Conservation (phyloP, 2,888 invertebrate genomes). For the Cosmorhoe ocellata region DNA sequence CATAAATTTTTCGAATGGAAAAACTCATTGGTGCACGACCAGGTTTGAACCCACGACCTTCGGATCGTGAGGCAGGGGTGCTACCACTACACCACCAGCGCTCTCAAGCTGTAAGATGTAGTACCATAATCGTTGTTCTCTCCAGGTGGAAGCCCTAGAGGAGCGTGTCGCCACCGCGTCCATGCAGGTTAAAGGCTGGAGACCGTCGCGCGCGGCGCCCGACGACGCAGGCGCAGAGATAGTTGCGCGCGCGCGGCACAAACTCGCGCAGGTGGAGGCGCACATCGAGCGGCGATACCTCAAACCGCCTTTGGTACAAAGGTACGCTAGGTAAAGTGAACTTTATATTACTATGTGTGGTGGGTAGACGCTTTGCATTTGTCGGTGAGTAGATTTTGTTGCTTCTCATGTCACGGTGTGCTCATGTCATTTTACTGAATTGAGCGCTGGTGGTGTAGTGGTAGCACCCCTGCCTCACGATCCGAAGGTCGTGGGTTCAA, state of each 20-base stretch:
- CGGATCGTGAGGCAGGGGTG: too few relatives aligned
- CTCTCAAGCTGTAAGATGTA: too few relatives aligned
- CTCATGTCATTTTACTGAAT: too few relatives aligned
- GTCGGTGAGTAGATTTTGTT: background rate
- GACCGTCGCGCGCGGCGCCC: constrained; percentile 77
- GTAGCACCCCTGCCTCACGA: too few relatives aligned
- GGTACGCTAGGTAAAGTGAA: constrained; percentile 72
- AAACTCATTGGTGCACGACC: too few relatives aligned
- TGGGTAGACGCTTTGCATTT: constrained; percentile 23
- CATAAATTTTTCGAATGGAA: too few relatives aligned
- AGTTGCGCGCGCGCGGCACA: constrained; percentile 84
- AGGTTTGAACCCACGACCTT: too few relatives aligned
- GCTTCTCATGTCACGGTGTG: too few relatives aligned
- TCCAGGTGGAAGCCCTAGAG: constrained; percentile 90
- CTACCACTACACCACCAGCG: too few relatives aligned
- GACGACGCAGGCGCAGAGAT: constrained; percentile 81
- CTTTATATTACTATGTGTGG: constrained; percentile 23
- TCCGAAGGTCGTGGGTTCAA: too few relatives aligned
- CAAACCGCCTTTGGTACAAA: constrained; percentile 92
- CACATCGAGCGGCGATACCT: constrained; percentile 96
- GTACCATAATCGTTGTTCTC: background rate
- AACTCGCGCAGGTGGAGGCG: constrained; percentile 91
- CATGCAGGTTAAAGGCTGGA: constrained; percentile 96
- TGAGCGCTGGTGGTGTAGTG: too few relatives aligned
- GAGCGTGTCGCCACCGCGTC: constrained; percentile 94